Percentiles rank a stretch among this genome's conserved stretches.
Conservation (phyloP, 2,113 vertebrate species). For the Clarias gariepinus region DNA sequence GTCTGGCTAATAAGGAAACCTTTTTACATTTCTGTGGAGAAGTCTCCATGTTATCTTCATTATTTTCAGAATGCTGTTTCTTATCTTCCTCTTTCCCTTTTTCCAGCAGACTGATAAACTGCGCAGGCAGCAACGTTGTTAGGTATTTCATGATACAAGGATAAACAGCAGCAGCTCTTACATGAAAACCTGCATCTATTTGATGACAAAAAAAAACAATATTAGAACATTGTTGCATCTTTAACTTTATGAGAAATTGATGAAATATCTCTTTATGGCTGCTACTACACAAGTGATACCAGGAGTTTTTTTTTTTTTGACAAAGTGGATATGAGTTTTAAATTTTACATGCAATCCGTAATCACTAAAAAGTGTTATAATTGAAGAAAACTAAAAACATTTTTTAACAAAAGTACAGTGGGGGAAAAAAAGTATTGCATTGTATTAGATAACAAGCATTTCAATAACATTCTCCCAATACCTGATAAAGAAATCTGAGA, state of each 20-base stretch:
- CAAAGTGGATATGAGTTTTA: not conserved
- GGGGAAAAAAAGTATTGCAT: not conserved
- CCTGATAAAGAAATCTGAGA: slow-evolving; percentile 31
- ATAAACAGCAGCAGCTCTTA: slow-evolving; percentile 43
- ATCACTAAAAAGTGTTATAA: not conserved
- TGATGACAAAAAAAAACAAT: not conserved
- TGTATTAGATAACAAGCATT: not conserved
- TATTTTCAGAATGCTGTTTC: not conserved
- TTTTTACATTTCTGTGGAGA: not conserved
- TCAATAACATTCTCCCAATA: slow-evolving; percentile 25
- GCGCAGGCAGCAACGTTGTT: slow-evolving; percentile 50
- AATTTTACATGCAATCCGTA: not conserved
- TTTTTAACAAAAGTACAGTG: not conserved
- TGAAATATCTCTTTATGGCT: not conserved
- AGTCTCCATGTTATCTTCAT: not conserved
- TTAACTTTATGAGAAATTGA: not conserved
- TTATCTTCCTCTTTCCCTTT: not conserved
- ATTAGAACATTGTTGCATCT: not conserved
- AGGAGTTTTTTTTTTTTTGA: not conserved
- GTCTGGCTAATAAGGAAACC: slow-evolving; percentile 37
- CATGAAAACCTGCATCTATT: slow-evolving; percentile 48
- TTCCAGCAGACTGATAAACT: slow-evolving; percentile 51
- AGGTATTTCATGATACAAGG: slow-evolving; percentile 57
- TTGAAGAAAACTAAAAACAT: not conserved
- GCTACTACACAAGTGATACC: not conserved